A percentile compares a stretch with the other conserved stretches of the same genome.
Conservation (phyloP, 92 coral and sea anemone species). For the Paragorgia papillata region DNA sequence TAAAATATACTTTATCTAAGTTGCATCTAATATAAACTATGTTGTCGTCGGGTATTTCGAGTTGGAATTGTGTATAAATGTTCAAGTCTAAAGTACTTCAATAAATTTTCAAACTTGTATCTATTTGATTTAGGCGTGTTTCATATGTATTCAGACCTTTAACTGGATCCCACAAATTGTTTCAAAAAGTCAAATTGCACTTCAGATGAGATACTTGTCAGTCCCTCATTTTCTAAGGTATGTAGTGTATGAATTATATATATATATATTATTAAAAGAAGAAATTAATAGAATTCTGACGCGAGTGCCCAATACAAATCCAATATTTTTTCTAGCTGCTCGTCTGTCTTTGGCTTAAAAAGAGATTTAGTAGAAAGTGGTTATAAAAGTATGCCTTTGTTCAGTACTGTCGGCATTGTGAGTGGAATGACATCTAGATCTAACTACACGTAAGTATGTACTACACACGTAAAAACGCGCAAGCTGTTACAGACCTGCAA, state of each 20-base stretch:
- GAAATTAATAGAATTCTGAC: no score
- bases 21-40: no score
- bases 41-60: no score
- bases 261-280: not conserved
- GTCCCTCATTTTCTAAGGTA: constrained; percentile 74
- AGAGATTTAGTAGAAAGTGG: constrained; percentile 23
- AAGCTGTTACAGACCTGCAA: no score
- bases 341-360: constrained; percentile 38
- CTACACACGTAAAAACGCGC: no score
- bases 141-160: constrained; percentile 63
- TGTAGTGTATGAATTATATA: constrained; percentile 19
- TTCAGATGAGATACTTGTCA: constrained; percentile 68
- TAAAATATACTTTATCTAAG: constrained; percentile 24
- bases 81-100: no score
- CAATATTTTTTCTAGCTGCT: not conserved
- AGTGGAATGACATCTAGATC: constrained; percentile 81
- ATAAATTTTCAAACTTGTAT: no score
- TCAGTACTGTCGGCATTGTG: constrained; percentile 72
- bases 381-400: constrained; percentile 39
- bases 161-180: constrained; percentile 76
- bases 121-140: constrained; percentile 84
- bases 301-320: no score
- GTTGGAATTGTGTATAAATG: no score
- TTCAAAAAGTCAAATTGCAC: constrained; percentile 73
- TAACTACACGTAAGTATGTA: constrained; percentile 90